Base-by-base conservation (phyloP, 2,797 vertebrate species). In the Onychomys arenicola region DNA sequence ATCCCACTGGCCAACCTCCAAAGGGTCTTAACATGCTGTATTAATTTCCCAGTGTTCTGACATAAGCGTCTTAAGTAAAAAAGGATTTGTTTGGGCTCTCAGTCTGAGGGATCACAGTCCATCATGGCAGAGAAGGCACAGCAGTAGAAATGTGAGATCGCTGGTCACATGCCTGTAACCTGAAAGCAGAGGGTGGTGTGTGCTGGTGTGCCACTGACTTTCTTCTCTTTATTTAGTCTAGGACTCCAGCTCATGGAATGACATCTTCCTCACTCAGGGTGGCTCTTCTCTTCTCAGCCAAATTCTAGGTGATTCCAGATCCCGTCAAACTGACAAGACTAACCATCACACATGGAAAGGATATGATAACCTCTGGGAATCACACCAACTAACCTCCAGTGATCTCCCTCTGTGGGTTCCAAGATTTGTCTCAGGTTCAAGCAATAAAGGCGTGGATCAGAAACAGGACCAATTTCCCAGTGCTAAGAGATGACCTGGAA, bases 71-170 rank as follows among this genome's bases (percentile, higher is more conserved):
- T 27, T 87, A 71, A 87, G n/a, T 25, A 27, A 55, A 52, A n/a
- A 17, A 0, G 0, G 34, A 32, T 25, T 52, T 52, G 14, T 52
- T 40, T 59, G 27, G 14, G 27, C n/a, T 82, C 80, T 29, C n/a
- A 27, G 80, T 59, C 37, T 82, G 23, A 82, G n/a, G 80, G 37
- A 11, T 37, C 40, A 16, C 55, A 76, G 73, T 46, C 73, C 78
- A 4, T 25, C 12, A 14, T 37, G 65, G 34, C 1, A 1, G 2
- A 3, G 12, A 46, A 55, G 65, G 65, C 4, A 8, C 0, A 4
- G 34, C 65, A 40, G 49, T n/a, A 71, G 65, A 23, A 73, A 4
- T 6, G 4, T 29, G 46, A 55, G 19, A 21, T 5, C 10, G 46
- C 65, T 55, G 84, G 84, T 86, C 65, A 17, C 34, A 17, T 27